Conservation (phyloP, 2,113 vertebrate species). For the Apistogramma diplotaenia region DNA sequence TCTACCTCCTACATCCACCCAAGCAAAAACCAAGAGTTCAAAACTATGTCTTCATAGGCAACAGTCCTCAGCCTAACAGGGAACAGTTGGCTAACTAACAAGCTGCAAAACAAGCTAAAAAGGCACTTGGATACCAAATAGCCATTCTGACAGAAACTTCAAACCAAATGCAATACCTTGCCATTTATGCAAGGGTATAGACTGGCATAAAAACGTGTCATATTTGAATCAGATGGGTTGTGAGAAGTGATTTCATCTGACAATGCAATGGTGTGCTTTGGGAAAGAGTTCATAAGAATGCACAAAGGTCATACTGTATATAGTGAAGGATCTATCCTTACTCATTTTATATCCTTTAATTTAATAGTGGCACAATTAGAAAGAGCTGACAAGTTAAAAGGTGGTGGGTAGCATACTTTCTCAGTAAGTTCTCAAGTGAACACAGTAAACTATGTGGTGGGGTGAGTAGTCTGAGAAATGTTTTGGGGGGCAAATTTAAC, state of each 20-base stretch:
- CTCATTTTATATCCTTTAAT: background rate
- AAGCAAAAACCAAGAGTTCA: too few relatives aligned
- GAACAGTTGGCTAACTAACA: background rate
- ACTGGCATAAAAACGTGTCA: background rate
- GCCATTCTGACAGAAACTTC: background rate
- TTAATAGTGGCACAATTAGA: background rate
- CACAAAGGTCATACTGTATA: too few relatives aligned
- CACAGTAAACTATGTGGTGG: background rate
- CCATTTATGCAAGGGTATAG: background rate
- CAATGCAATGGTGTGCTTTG: background rate
- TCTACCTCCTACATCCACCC: too few relatives aligned
- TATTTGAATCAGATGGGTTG: background rate
- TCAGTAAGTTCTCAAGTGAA: background rate
- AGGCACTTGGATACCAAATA: background rate
- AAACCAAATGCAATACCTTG: too few relatives aligned
- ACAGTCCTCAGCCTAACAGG: background rate
- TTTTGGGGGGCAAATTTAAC: background rate
- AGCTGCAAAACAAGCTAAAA: background rate
- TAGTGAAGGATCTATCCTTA: background rate
- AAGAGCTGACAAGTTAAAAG: background rate
- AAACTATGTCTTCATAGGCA: too few relatives aligned
- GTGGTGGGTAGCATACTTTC: background rate
- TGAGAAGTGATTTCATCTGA: background rate
- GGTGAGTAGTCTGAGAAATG: background rate
- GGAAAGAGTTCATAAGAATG: background rate